Evolutionary conservation across 2,888 invertebrate species (phyloP), one percentile per base, ranked within the genome.

Genomic region (Endomychus coccineus): DNA sequence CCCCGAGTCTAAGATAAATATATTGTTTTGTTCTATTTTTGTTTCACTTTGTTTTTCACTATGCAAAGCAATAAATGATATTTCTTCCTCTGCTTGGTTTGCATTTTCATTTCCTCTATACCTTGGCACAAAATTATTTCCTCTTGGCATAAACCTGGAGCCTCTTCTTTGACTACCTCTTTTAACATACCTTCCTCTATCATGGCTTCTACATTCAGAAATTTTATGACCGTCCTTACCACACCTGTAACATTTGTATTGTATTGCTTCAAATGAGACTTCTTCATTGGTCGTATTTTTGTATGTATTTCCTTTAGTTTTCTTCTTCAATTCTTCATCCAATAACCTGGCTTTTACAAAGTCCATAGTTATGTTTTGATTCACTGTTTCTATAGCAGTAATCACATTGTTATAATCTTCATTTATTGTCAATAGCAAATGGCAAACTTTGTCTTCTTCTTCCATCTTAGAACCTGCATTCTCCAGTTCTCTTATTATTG

Each of bases 351-450:
- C 32, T 24, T 52, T 52, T 2, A 51, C 49, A 42, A 50, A 51
- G 9, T 52, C 49, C 36, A 51, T 39, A 4, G 43, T 46, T 7
- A 51, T 27, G n/a, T 22, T 36, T 5, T 9, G 11, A 23, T 39
- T 44, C 19, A 46, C 23, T 10, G 51, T 52, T 43, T 53, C 50
- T 15, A 53, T 39, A 4, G 46, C 45, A 12, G 49, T 52, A 19
- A 52, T 48, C 11, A 54, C 47, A 11, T 41, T 34, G 14, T 53
- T 42, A 36, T 45, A 52, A 16, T 40, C 29, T 10, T 44, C 40
- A 29, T 39, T 40, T 24, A 54, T 24, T 19, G 46, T 37, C 27
- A 50, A 28, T 21, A 52, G 31, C 15, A 52, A 34, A 35, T 52
- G 45, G 39, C 49, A 50, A 9, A 49, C 41, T 28, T 40, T 45